These are phyloP conservation scores for Leptogaster cylindrica DNA, from an alignment of 2,888 invertebrate species.

Conservation along the genomic window DNA sequence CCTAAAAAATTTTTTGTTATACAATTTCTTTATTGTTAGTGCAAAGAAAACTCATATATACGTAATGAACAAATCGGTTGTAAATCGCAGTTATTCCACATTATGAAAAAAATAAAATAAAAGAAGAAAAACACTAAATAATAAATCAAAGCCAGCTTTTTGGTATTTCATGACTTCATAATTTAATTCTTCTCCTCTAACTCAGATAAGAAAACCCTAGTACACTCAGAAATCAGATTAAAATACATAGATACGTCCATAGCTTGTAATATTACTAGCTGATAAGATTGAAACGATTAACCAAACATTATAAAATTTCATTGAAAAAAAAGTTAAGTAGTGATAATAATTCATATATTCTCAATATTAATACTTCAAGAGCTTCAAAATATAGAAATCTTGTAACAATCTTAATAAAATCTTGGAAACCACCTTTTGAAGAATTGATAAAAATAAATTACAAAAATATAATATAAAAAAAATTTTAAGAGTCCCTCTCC, in stretches of 20 bases:
- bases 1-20: no score
- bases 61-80: no score
- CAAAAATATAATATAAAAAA: constrained; percentile 16
- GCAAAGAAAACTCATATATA: no score
- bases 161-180: no score
- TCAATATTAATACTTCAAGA: constrained; percentile 30
- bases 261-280: constrained; percentile 12
- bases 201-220: background rate
- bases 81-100: no score
- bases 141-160: no score
- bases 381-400: constrained; percentile 28
- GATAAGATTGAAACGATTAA: constrained; percentile 7
- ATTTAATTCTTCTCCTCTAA: no score
- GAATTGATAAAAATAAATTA: constrained; percentile 19
- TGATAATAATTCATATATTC: constrained; percentile 26
- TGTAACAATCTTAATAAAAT: constrained; percentile 28
- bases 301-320: no score
- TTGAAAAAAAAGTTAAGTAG: no score
- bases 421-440: constrained; percentile 29
- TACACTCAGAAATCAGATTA: constrained; percentile 11
- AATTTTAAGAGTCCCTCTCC: constrained; percentile 6
- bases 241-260: constrained; percentile 39
- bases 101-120: no score
- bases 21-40: no score
- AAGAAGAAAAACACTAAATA: no score